Evolutionary conservation across 2,888 invertebrate species (phyloP), one percentile per base, ranked within the genome.

Genomic region (Pimpla rufipes): DNA sequence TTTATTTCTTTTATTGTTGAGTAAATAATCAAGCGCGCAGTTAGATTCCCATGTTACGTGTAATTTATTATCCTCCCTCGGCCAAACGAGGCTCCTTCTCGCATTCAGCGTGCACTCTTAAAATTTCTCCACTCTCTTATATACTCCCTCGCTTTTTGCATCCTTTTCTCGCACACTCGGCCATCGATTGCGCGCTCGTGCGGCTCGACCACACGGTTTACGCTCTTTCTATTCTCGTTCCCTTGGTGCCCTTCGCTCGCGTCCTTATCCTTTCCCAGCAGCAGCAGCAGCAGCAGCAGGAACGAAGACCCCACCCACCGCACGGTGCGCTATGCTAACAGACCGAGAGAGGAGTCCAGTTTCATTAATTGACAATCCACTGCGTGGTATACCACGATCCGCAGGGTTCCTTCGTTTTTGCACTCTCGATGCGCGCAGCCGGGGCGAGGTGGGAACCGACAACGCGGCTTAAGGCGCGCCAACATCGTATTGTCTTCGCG

Each of bases 321-420:
- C 70, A 77, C 80, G 79, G 90, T 89, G 91, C 88, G 85, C 90
- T 92, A 91, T 90, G 90, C 90, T 88, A 88, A 88, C 85, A 85
- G 85, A 87, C 29, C 18, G 11, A 29, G 40, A 82, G 64, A 73
- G 50, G 45, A 66, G 87, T 87, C 87, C 87, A 89, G 90, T 93
- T 93, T 93, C 92, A 93, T 92, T 93, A 93, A 93, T 93, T 93
- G 93, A 93, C 93, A 92, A 92, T 92, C 86, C 85, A 79, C 59
- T 57, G 78, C 79, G 66, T 68, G 74, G 75, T 85, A 83, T 70
- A 81, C 78, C 75, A 59, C 18, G 21, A 23, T 16, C n/a, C 13
- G n/a, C 57, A 11, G 13, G 67, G 29, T 73, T 59, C 42, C 59
- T 67, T 83, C 87, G 62, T 73, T 21, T 40, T 13, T 66, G 42